A percentile compares a stretch with the other conserved stretches of the same genome.
These are phyloP conservation scores for Marmota flaviventris DNA, from an alignment of 2,113 vertebrate species.

Conservation along the genomic window DNA sequence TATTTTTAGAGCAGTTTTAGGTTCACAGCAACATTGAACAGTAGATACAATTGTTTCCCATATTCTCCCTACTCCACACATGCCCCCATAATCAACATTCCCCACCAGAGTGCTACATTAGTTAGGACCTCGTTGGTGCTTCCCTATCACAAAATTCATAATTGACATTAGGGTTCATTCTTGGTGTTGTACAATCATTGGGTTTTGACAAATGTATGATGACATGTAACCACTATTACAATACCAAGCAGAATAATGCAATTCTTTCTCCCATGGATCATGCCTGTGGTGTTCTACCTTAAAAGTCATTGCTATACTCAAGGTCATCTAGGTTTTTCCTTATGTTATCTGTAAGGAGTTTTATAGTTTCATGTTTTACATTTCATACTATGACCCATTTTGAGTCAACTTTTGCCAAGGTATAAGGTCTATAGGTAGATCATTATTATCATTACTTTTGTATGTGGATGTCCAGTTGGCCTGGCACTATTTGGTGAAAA, in stretches of 20 bases:
- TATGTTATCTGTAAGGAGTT: not conserved
- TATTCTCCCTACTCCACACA: not conserved
- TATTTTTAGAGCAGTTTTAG: not conserved
- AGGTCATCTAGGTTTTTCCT: not conserved
- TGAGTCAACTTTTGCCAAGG: no score
- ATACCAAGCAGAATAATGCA: not conserved
- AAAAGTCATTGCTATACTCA: not conserved
- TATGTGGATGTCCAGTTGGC: no score
- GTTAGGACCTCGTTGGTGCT: not conserved
- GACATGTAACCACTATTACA: not conserved
- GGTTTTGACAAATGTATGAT: not conserved
- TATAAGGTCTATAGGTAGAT: no score
- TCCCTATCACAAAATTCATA: not conserved
- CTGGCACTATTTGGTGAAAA: not conserved
- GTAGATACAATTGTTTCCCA: not conserved
- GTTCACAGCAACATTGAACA: not conserved
- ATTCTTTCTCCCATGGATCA: not conserved
- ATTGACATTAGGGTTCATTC: not conserved
- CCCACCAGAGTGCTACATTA: not conserved
- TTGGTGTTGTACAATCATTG: not conserved
- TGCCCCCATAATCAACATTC: not conserved
- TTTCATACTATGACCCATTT: not conserved
- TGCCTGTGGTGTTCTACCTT: no score
- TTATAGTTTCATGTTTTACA: not conserved
- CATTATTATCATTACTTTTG: no score